phyloP scores from a whole-genome alignment of 1,140 invertebrate species.

The Zophobas morio region DNA sequence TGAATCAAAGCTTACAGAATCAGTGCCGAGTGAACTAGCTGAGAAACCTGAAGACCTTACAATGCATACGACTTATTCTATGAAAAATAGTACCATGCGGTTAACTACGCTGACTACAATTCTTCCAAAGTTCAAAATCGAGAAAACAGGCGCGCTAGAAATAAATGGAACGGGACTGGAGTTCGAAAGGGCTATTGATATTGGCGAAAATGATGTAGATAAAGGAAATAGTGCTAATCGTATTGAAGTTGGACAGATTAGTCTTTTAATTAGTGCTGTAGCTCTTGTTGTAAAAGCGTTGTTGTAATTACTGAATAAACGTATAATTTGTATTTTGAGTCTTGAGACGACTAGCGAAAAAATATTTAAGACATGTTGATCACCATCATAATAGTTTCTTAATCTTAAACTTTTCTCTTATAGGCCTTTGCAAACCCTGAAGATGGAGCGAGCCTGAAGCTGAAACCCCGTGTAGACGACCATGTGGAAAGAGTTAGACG shows the following conservation, averaged over 20 bases:
- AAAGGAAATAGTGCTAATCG: background rate
- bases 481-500: slow-evolving; percentile 67
- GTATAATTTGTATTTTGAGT: background rate
- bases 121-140: background rate
- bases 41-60: background rate
- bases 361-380: background rate
- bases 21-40: background rate
- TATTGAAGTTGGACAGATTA: background rate
- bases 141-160: background rate
- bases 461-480: slow-evolving; percentile 64
- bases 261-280: background rate
- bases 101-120: background rate
- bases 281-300: slow-evolving; percentile 16
- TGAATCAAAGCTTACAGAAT: too few species aligned
- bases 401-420: slow-evolving; percentile 13
- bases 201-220: slow-evolving; percentile 8
- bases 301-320: slow-evolving; percentile 29
- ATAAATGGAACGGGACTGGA: background rate
- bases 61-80: slow-evolving; percentile 48
- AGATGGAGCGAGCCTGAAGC: slow-evolving; percentile 63
- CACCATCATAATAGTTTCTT: background rate
- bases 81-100: slow-evolving; percentile 67
- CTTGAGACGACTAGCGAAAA: background rate
- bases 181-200: background rate
- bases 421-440: slow-evolving; percentile 70